Conservation (phyloP, 2,797 vertebrate species). For the Allobates femoralis region DNA sequence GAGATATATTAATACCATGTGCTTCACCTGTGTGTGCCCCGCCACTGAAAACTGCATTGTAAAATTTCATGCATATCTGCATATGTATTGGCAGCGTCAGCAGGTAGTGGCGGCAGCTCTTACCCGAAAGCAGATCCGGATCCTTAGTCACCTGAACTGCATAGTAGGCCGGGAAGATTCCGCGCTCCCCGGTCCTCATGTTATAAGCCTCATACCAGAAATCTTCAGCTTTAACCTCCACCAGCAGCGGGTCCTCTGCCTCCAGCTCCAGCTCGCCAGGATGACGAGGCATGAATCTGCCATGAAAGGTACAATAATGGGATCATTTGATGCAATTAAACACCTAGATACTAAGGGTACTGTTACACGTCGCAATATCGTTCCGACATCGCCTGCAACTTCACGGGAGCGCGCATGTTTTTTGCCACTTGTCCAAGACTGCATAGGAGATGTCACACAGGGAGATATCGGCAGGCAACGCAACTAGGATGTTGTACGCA, state of each 20-base stretch:
- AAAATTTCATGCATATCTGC: too few species aligned
- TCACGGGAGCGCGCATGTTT: too few species aligned
- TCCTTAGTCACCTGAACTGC: slow-evolving; percentile 92
- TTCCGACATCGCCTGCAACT: too few species aligned
- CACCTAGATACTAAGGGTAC: not conserved
- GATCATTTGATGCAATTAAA: not conserved
- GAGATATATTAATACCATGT: too few species aligned
- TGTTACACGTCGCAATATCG: too few species aligned
- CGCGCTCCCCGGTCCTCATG: slow-evolving; percentile 89
- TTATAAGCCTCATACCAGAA: slow-evolving; percentile 98
- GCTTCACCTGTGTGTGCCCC: too few species aligned
- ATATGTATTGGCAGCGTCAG: too few species aligned
- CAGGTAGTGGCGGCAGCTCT: slow-evolving; percentile 28
- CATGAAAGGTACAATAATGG: not conserved
- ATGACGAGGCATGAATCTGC: slow-evolving; percentile 94
- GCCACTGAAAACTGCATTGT: too few species aligned
- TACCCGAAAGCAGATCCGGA: slow-evolving; percentile 84
- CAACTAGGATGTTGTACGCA: too few species aligned
- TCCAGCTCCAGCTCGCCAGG: slow-evolving; percentile 95
- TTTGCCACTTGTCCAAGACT: too few species aligned
- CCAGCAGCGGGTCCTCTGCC: slow-evolving; percentile 92
- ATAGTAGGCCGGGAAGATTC: slow-evolving; percentile 95
- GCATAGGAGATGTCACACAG: too few species aligned
- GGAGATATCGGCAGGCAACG: too few species aligned
- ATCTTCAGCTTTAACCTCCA: slow-evolving; percentile 94